phyloP scores from a whole-genome alignment of 2,888 invertebrate genomes.

The Sepioteuthis lessoniana region DNA sequence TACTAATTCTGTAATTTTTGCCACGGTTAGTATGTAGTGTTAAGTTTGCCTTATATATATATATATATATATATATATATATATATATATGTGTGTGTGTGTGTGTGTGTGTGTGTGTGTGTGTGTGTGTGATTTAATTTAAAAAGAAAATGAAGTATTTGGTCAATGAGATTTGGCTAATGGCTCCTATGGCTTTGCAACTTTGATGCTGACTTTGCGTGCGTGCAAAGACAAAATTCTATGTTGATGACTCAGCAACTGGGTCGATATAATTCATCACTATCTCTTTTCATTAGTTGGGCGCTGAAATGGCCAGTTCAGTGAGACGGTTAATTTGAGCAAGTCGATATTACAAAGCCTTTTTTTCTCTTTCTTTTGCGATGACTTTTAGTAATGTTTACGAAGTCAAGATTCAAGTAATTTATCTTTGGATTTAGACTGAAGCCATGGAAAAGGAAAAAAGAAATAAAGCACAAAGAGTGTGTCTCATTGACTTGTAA shows the following conservation, averaged over 20 bases:
- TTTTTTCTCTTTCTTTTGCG: not conserved
- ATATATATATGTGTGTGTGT: too few species aligned
- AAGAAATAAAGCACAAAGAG: not conserved
- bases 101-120: too few species aligned
- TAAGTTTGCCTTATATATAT: too few species aligned
- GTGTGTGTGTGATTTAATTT: too few species aligned
- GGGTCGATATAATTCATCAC: conserved; percentile 10
- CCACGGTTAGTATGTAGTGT: too few species aligned
- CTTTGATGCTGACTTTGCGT: not conserved
- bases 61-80: too few species aligned
- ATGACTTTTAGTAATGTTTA: not conserved
- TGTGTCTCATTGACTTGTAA: too few species aligned
- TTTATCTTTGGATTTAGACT: not conserved
- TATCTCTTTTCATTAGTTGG: not conserved
- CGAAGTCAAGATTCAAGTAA: not conserved
- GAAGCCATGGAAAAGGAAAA: not conserved
- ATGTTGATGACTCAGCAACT: not conserved
- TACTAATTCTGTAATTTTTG: too few species aligned
- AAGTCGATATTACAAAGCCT: not conserved
- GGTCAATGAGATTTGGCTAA: not conserved
- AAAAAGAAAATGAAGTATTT: too few species aligned
- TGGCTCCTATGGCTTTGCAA: not conserved
- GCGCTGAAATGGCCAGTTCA: conserved; percentile 18
- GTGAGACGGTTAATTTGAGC: not conserved
- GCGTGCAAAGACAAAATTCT: not conserved